phyloP scores from a whole-genome alignment of 1,140 invertebrate genomes.

The Lucilia cuprina region DNA sequence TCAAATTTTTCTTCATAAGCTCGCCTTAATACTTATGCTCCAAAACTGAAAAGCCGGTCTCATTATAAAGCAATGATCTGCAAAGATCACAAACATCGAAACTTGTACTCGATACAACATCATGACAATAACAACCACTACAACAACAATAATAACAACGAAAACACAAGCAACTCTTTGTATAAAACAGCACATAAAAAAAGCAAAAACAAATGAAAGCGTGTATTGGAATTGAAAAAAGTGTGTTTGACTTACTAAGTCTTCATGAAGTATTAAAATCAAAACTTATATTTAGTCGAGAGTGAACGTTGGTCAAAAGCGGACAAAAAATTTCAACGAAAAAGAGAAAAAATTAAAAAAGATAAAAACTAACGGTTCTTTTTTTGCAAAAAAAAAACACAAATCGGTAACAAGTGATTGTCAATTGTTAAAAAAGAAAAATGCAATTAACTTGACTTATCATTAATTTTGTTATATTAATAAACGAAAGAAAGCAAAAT shows the following conservation, averaged over 20 bases:
- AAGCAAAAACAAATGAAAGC: constrained; percentile 18
- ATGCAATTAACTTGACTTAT: neutral
- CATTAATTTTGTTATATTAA: neutral
- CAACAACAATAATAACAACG: neutral
- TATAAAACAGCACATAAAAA: neutral
- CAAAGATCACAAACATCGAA: constrained; percentile 15
- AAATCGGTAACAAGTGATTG: neutral
- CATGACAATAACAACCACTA: neutral
- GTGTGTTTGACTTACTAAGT: constrained; percentile 21
- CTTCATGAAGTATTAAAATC: constrained; percentile 23
- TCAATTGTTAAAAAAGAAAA: neutral
- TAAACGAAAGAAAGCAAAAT: neutral
- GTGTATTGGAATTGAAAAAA: constrained; percentile 1
- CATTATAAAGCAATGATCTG: neutral
- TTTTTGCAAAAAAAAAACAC: neutral
- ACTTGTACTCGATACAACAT: constrained; percentile 5
- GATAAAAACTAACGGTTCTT: constrained; percentile 20
- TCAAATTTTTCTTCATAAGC: constrained; percentile 10
- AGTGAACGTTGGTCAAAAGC: constrained; percentile 23
- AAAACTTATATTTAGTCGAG: constrained; percentile 25
- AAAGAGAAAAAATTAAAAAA: neutral
- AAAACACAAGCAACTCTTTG: neutral
- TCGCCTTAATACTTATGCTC: neutral
- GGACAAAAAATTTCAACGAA: neutral
- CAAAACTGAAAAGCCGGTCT: constrained; percentile 27